These are phyloP conservation scores for Spea multiplicata DNA, from an alignment of 2,113 vertebrate species.

Conservation along the genomic window DNA sequence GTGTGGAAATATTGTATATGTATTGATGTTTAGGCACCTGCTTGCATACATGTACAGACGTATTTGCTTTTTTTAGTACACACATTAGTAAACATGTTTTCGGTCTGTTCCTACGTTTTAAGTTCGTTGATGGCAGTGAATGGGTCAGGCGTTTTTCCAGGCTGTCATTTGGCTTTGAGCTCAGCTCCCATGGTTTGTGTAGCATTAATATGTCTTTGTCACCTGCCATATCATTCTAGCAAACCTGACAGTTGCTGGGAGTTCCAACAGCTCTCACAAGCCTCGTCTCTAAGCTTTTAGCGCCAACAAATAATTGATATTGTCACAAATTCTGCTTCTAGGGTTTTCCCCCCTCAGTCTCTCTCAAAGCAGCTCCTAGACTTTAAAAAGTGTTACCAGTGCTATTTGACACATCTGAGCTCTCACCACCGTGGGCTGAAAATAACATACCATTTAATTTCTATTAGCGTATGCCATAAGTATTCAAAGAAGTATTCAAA, in stretches of 20 bases:
- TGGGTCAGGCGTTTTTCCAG: slow-evolving; percentile 13
- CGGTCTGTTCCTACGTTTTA: background rate
- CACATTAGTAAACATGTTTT: no score
- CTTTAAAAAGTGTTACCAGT: slow-evolving; percentile 60
- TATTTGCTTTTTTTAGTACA: no score
- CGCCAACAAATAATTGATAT: slow-evolving; percentile 97
- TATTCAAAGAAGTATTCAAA: slow-evolving; percentile 9
- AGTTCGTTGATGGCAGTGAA: slow-evolving; percentile 72
- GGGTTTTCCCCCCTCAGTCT: slow-evolving; percentile 63
- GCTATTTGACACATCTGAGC: slow-evolving; percentile 33
- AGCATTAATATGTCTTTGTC: slow-evolving; percentile 86
- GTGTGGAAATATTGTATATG: background rate
- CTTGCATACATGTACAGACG: background rate
- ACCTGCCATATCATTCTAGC: slow-evolving; percentile 89
- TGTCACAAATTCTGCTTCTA: slow-evolving; percentile 93
- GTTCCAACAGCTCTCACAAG: slow-evolving; percentile 85
- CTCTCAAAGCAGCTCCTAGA: slow-evolving; percentile 77
- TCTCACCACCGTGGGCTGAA: background rate
- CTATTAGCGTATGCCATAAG: slow-evolving; percentile 16
- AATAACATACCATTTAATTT: slow-evolving; percentile 22
- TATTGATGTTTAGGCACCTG: slow-evolving; percentile 35
- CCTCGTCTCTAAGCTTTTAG: slow-evolving; percentile 88
- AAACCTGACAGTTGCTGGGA: slow-evolving; percentile 81
- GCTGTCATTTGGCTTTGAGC: slow-evolving; percentile 91
- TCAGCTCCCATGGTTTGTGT: slow-evolving; percentile 77